phyloP scores from a whole-genome alignment of 2,113 vertebrate genomes.

The Naja naja region DNA sequence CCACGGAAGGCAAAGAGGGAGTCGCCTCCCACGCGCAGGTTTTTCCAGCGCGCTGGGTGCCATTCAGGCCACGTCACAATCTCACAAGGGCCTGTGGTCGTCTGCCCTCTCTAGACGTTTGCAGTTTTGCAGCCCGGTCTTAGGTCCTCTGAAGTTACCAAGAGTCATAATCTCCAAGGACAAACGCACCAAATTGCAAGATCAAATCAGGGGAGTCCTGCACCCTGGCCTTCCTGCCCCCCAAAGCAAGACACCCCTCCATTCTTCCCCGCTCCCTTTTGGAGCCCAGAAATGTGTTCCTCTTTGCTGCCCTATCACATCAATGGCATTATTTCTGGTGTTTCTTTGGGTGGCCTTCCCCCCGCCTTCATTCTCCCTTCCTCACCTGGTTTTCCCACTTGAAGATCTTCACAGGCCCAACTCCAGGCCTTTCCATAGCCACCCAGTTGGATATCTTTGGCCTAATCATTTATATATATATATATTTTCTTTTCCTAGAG shows the following conservation, averaged over 20 bases:
- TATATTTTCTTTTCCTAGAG: conserved; percentile 59
- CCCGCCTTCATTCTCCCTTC: neutral
- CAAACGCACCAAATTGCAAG: neutral
- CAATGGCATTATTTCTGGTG: conserved; percentile 27
- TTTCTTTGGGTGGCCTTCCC: conserved; percentile 57
- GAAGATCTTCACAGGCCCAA: conserved; percentile 43
- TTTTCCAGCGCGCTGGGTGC: neutral
- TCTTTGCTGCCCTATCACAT: neutral
- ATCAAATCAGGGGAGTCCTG: neutral
- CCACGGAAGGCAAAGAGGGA: neutral
- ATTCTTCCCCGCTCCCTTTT: neutral
- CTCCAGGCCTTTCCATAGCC: conserved; percentile 41
- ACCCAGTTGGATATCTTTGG: conserved; percentile 65
- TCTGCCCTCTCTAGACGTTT: neutral
- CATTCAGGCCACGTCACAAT: neutral
- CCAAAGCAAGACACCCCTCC: neutral
- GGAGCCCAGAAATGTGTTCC: neutral
- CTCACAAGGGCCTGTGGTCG: neutral
- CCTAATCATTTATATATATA: conserved; percentile 39
- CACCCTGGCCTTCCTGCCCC: neutral
- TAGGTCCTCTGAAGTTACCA: neutral
- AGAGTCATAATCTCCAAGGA: neutral
- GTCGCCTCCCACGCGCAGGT: neutral
- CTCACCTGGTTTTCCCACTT: conserved; percentile 39
- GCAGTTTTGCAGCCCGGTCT: neutral